Evolutionary conservation across 2,888 invertebrate genomes (phyloP), one percentile per base, ranked within the genome.

Genomic region (Linnaemya vulpina): DNA sequence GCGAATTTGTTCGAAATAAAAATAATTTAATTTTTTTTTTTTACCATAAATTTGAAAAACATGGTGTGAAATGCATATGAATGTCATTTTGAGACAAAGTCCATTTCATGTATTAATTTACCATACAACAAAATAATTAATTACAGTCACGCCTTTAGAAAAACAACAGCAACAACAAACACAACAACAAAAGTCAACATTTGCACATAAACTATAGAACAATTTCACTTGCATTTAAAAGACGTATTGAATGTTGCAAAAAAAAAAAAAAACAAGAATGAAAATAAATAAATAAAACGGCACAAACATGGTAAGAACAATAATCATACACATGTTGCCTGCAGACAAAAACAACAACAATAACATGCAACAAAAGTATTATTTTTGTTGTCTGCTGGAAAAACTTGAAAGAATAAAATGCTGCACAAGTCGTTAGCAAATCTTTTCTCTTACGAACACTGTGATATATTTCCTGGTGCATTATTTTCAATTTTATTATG

Each of bases 121-220:
- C 83, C 87, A 87, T 86, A 87, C 80, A 85, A 86, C 86, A 84
- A 86, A 87, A 91, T 92, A 92, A 92, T 92, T 92, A 92, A 92
- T 92, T 92, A 92, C 92, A 92, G 92, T 92, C 92, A 92, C 92
- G 92, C 92, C 92, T 92, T 89, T 88, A 71, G 40, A 73, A 78
- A 67, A 65, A 46, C 25, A 65, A 30, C 30, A 35, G 71, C 65
- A 22, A 25, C 58, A 58, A 70, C 20, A 60, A 60, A 17, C 13
- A 65, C 55, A 71, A 40, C 35, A 67, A 58, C 67, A 68, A 74
- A 65, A 71, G 67, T 58, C 55, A 75, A 77, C 74, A 74, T 73
- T 74, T 74, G 55, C 65, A 43, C 58, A 70, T 51, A 75, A 71
- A 76, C 75, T 67, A 17, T 65, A 76, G 17, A 76, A 70, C 63